These are phyloP conservation scores for Cettia cetti DNA, from an alignment of 2,113 vertebrate genomes.

Conservation along the genomic window DNA sequence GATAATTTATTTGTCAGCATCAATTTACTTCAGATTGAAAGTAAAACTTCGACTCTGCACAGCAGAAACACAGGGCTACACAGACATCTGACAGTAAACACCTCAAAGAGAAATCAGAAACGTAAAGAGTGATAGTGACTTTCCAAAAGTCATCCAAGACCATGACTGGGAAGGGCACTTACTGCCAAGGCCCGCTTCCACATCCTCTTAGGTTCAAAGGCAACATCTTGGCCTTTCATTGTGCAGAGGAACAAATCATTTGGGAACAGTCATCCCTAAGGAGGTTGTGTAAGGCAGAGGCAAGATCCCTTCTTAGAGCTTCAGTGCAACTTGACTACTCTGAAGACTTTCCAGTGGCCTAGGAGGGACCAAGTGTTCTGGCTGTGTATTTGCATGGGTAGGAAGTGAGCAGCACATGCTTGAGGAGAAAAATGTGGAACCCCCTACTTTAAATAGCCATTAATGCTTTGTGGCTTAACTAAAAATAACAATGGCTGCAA, in stretches of 20 bases:
- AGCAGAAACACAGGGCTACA: neutral
- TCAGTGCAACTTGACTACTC: neutral
- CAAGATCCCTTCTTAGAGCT: neutral
- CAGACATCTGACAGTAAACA: neutral
- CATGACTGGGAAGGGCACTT: neutral
- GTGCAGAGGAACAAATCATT: neutral
- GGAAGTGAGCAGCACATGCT: neutral
- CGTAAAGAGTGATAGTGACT: neutral
- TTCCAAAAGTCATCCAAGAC: neutral
- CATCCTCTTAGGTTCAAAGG: neutral
- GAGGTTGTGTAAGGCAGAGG: neutral
- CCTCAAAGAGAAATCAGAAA: neutral
- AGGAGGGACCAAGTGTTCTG: neutral
- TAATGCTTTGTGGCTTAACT: conserved; percentile 23
- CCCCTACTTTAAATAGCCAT: neutral
- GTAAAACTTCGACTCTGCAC: neutral
- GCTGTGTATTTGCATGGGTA: neutral
- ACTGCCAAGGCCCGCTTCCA: neutral
- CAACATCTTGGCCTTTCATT: neutral
- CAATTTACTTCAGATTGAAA: neutral
- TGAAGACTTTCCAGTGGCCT: neutral
- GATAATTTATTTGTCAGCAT: neutral
- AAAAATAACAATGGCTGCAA: conserved; percentile 21
- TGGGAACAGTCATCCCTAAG: neutral
- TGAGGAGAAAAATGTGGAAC: neutral